Evolutionary conservation across 2,797 vertebrate species (phyloP).

Genomic region (Scarus forsteni): DNA sequence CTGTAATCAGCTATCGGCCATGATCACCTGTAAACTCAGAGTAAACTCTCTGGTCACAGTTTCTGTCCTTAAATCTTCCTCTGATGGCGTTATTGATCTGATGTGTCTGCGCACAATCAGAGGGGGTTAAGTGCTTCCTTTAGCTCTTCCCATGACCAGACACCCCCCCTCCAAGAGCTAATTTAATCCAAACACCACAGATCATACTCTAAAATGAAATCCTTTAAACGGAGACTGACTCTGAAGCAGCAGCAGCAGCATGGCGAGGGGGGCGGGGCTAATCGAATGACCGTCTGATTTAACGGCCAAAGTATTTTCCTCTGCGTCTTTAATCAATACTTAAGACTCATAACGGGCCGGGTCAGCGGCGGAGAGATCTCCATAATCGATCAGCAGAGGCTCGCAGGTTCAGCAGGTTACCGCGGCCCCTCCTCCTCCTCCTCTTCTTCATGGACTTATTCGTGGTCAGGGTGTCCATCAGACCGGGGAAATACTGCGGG

Average conservation of each 20-base stretch:
- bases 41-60: no score
- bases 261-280: slow-evolving; percentile 34
- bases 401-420: slow-evolving; percentile 72
- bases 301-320: slow-evolving; percentile 80
- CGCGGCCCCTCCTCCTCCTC: slow-evolving; percentile 55
- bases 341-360: slow-evolving; percentile 74
- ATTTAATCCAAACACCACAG: slow-evolving; percentile 86
- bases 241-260: slow-evolving; percentile 19
- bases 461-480: slow-evolving; percentile 69
- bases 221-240: slow-evolving; percentile 63
- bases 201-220: slow-evolving; percentile 63
- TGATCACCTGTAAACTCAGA: no score
- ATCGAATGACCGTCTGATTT: slow-evolving; percentile 77
- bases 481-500: slow-evolving; percentile 34
- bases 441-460: slow-evolving; percentile 77
- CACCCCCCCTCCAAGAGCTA: slow-evolving; percentile 83
- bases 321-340: slow-evolving; percentile 81
- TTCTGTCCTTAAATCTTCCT: slow-evolving; percentile 76
- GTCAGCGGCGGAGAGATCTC: slow-evolving; percentile 65
- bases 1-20: no score
- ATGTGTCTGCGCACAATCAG: slow-evolving; percentile 66
- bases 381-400: slow-evolving; percentile 77
- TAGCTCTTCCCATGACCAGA: slow-evolving; percentile 85
- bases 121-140: slow-evolving; percentile 82
- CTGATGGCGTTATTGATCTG: slow-evolving; percentile 85